Evolutionary conservation across 2,888 invertebrate genomes (phyloP), one percentile per base, ranked within the genome.

Genomic region (Heliconius erato): DNA sequence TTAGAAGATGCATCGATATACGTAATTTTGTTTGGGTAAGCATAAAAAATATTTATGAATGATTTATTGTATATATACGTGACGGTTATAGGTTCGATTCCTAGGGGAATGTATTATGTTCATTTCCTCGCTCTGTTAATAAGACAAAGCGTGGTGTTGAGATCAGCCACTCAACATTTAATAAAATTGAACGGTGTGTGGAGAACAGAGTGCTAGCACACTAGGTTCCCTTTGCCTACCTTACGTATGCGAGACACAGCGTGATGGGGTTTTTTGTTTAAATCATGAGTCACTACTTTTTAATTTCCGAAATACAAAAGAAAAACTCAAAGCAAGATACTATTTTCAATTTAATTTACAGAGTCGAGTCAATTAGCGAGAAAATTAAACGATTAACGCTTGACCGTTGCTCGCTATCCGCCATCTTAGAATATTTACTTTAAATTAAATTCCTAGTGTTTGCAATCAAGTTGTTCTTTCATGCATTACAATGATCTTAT

Each of bases 371-470:
- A 76, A 76, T 63, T 76, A 63, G 14, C 32, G 26, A n/a, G 35
- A 16, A 49, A 63, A 35, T 63, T n/a, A 26, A 63, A 35, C n/a
- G 11, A 76, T 63, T 16, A 35, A n/a, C 63, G 35, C 74, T 76
- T 35, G 59, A 74, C 74, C 35, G 59, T 76, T 23, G 54, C 32
- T 49, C 28, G 16, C 54, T 54, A 28, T 32, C 32, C n/a, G 28
- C 28, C 28, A 67, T 28, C 67, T 6, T 16, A 35, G n/a, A 54
- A 76, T 76, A 54, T 76, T 59, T 35, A 40, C 63, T 76, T 76
- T 76, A 63, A 40, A 63, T 76, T 76, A 76, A 76, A 76, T 63
- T 76, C 76, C 40, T 76, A 40, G 26, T 63, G 63, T 26, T 76
- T 35, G 14, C 63, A 63, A 76, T 63, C 26, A n/a, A 35, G n/a